Evolutionary conservation across 2,113 vertebrate species (phyloP).

Genomic region (Coracopsis vasa): DNA sequence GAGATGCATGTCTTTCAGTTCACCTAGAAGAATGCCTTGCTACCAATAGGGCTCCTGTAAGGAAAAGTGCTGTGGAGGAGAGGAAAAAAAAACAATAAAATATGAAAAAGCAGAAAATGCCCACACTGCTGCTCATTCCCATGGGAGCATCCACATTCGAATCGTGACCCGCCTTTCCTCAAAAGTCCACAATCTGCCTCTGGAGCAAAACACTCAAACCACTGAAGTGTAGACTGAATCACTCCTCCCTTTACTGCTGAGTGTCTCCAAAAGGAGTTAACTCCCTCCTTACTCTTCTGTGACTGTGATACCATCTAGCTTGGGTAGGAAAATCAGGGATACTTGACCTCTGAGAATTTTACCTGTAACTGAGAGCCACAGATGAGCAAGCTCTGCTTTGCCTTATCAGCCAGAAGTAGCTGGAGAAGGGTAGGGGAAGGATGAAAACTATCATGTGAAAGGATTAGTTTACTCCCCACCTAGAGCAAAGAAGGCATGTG

Average conservation of each 20-base stretch:
- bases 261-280: not conserved
- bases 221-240: not conserved
- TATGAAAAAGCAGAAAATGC: not conserved
- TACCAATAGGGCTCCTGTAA: not conserved
- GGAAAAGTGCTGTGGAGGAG: not conserved
- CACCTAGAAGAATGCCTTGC: not conserved
- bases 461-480: not conserved
- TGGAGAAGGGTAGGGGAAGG: not conserved
- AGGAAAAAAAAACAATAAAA: too few relatives aligned
- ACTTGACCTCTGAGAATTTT: not conserved
- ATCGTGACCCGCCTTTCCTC: rapidly evolving
- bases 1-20: not conserved
- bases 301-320: not conserved
- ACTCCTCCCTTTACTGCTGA: not conserved
- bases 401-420: not conserved
- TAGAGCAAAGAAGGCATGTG: not conserved
- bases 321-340: not conserved
- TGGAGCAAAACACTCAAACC: not conserved
- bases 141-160: not conserved
- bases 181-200: not conserved
- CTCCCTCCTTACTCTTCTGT: not conserved
- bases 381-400: not conserved
- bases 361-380: not conserved
- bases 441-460: not conserved
- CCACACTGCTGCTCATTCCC: not conserved